Conservation (phyloP, 2,797 vertebrate species). For the Tokudaia tokunoshimensis region DNA sequence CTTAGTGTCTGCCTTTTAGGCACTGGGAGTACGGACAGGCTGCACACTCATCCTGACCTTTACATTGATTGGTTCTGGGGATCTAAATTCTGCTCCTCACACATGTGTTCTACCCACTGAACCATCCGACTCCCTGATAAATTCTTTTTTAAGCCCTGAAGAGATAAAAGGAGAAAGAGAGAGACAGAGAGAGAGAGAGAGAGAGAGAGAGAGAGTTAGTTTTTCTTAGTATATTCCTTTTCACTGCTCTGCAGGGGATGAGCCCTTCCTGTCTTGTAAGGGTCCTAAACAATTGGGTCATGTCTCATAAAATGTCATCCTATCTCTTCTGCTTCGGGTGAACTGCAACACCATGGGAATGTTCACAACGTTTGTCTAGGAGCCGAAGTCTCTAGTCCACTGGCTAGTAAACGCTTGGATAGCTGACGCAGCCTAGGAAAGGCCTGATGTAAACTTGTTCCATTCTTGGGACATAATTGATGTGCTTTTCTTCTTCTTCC, state of each 20-base stretch:
- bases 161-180: background rate
- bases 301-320: conserved; percentile 61
- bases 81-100: background rate
- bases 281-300: background rate
- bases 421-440: conserved; percentile 39
- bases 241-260: background rate
- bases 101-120: background rate
- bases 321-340: background rate
- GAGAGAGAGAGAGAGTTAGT: background rate
- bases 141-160: background rate
- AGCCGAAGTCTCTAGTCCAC: conserved; percentile 14
- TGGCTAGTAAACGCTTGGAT: background rate
- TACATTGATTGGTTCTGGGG: background rate
- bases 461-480: conserved; percentile 77
- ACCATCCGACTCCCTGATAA: background rate
- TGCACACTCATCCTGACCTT: too few relatives aligned
- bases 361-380: background rate
- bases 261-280: conserved; percentile 11
- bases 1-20: background rate
- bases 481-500: background rate
- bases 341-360: background rate
- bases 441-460: background rate
- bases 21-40: background rate
- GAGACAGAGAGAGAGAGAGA: background rate
- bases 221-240: conserved; percentile 2